These are phyloP conservation scores for Heliangelus exortis DNA, from an alignment of 2,797 vertebrate species.

Conservation along the genomic window DNA sequence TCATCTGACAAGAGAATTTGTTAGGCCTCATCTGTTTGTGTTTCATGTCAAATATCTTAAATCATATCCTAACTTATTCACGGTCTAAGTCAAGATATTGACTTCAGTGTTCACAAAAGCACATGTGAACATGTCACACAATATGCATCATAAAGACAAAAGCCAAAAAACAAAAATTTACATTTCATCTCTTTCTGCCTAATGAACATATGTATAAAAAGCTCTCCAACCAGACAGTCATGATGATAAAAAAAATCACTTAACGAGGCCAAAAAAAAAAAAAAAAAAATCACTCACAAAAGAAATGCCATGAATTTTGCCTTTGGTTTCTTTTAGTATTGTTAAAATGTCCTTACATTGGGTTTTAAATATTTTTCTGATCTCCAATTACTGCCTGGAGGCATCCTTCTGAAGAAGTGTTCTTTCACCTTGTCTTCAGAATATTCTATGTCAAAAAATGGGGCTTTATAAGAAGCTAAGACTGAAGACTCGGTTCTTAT, in stretches of 20 bases:
- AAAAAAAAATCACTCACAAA: not conserved
- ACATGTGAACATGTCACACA: not conserved
- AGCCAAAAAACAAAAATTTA: not conserved
- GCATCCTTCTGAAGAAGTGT: not conserved
- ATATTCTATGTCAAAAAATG: not conserved
- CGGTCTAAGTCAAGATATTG: not conserved
- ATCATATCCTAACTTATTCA: not conserved
- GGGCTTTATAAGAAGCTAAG: not conserved
- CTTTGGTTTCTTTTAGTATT: slow-evolving; percentile 39
- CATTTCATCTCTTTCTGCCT: not conserved
- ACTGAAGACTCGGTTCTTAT: not conserved
- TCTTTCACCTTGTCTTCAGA: not conserved
- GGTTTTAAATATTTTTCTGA: slow-evolving; percentile 39
- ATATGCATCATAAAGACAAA: not conserved
- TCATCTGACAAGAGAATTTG: not conserved
- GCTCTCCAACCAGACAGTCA: not conserved
- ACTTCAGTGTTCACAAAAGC: not conserved
- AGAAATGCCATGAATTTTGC: not conserved
- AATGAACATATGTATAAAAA: not conserved
- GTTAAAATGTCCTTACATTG: slow-evolving; percentile 6
- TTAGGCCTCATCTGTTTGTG: not conserved
- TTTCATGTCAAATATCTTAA: not conserved
- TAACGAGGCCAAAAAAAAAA: not conserved
- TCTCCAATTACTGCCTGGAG: not conserved
- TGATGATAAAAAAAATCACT: slow-evolving; percentile 24